phyloP scores from a whole-genome alignment of 2,888 invertebrate genomes.

The Bembecia ichneumoniformis region DNA sequence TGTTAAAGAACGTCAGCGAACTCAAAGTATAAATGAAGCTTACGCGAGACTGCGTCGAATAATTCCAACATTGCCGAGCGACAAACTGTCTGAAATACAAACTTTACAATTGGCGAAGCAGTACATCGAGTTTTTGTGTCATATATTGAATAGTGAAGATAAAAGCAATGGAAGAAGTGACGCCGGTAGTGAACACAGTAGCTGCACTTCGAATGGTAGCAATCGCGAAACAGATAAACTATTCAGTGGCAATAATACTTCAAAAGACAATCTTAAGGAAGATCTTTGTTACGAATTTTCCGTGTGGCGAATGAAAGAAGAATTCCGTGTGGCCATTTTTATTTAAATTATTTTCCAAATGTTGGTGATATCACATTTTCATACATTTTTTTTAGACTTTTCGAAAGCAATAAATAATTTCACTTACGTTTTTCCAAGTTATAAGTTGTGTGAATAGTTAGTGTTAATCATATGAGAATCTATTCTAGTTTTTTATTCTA shows the following conservation, averaged over 20 bases:
- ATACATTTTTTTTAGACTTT: too few relatives aligned
- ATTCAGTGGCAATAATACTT: background rate
- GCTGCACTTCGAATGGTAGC: slow-evolving; percentile 47
- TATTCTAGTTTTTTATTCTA: too few relatives aligned
- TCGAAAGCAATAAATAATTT: too few relatives aligned
- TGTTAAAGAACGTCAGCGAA: slow-evolving; percentile 94
- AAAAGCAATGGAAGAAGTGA: slow-evolving; percentile 54
- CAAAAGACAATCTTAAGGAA: slow-evolving; percentile 74
- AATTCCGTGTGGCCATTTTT: too few relatives aligned
- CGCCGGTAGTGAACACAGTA: slow-evolving; percentile 72
- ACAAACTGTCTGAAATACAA: slow-evolving; percentile 98
- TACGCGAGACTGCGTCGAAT: slow-evolving; percentile 94
- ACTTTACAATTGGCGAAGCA: slow-evolving; percentile 95
- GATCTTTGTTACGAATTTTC: slow-evolving; percentile 96
- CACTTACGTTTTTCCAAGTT: too few relatives aligned
- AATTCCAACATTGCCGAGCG: slow-evolving; percentile 97
- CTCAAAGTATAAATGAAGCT: slow-evolving; percentile 95
- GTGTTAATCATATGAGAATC: too few relatives aligned
- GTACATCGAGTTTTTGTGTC: slow-evolving; percentile 94
- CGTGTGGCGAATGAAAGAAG: slow-evolving; percentile 98
- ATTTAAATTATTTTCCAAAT: too few relatives aligned
- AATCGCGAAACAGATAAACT: too few relatives aligned
- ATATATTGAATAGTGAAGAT: slow-evolving; percentile 77
- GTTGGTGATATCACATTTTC: too few relatives aligned
- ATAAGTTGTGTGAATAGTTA: too few relatives aligned